Base-by-base conservation (phyloP, 2,113 vertebrate genomes). In the Rhegmatorhina hoffmannsi region DNA sequence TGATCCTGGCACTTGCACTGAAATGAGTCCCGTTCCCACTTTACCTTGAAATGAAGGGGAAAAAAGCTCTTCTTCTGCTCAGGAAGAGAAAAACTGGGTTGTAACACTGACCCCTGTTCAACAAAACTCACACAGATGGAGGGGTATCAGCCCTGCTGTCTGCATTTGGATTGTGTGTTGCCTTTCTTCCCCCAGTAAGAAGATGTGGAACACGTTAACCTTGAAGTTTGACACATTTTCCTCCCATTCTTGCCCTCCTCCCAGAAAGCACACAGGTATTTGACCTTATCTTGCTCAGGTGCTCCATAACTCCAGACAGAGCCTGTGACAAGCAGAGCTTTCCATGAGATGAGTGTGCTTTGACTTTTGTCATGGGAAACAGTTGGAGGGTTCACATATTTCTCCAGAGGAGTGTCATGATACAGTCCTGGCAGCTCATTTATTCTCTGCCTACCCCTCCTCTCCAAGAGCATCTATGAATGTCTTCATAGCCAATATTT, bases 351-450 rank as follows among this genome's bases (percentile, higher is more conserved):
- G 67, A 94, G 24, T 1, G 4, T 75, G 50, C 80, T 93, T 26
- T 92, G 92, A 72, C 80, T 95, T 89, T 79, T 90, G 44, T 66
- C 86, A 38, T 4, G 11, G 38, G 60, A 92, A 72, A 56, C 49
- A 50, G 17, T 50, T 67, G 79, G 70, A 17, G 17, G 56, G 69
- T 47, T 86, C 69, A 96, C 84, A 89, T 87, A 95, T 95, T 87
- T 94, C 90, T 97, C 88, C 68, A 34, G 78, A 74, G 86, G 79
- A 89, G 43, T 94, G 76, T 75, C 77, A 90, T 36, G 87, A 92
- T 95, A n/a, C 36, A 70, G n/a, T 74, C 87, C 79, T 80, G 84
- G 81, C 94, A 94, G 89, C 80, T 90, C 64, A 67, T 95, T 96
- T 96, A 94, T 96, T 49, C 62, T 86, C 82, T 60, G 17, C 67